Percentiles rank a stretch among this genome's conserved stretches.
These are phyloP conservation scores for Onychomys leucogaster DNA, from an alignment of 2,797 vertebrate genomes.

Conservation along the genomic window DNA sequence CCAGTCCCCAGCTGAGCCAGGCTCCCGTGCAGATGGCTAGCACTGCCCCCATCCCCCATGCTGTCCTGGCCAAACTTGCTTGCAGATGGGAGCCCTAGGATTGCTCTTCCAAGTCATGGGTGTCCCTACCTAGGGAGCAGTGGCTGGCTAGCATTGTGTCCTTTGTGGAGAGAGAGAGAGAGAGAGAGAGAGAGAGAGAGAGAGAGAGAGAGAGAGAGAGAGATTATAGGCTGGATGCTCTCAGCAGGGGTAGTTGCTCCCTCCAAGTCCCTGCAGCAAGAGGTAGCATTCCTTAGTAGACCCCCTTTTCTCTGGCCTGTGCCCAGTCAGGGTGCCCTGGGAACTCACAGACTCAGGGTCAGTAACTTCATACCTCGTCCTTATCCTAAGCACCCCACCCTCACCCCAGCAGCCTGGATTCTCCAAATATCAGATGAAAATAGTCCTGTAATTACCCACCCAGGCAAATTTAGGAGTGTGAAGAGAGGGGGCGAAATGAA, in stretches of 20 bases:
- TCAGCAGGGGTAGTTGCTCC: neutral
- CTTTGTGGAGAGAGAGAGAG: neutral
- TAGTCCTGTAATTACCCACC: neutral
- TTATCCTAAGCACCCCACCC: neutral
- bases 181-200: neutral
- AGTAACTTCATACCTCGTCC: rapidly evolving
- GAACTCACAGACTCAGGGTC: rapidly evolving
- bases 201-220: neutral
- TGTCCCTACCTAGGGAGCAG: rapidly evolving
- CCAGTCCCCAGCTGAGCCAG: neutral
- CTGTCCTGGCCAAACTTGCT: rapidly evolving
- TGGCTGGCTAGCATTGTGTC: neutral
- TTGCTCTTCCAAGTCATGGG: neutral
- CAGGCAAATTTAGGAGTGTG: neutral
- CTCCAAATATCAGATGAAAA: neutral
- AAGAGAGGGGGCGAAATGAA: neutral
- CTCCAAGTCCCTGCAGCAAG: rapidly evolving
- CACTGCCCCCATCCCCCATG: rapidly evolving
- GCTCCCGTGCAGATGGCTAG: rapidly evolving
- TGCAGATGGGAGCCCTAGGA: neutral
- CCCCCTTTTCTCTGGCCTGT: rapidly evolving
- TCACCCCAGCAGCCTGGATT: neutral
- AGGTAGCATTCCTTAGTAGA: neutral
- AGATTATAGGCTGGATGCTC: neutral
- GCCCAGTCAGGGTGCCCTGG: rapidly evolving